Percentiles rank a stretch among this genome's conserved stretches.
These are phyloP conservation scores for Lutjanus argentimaculatus DNA, from an alignment of 2,797 vertebrate genomes.

Conservation along the genomic window DNA sequence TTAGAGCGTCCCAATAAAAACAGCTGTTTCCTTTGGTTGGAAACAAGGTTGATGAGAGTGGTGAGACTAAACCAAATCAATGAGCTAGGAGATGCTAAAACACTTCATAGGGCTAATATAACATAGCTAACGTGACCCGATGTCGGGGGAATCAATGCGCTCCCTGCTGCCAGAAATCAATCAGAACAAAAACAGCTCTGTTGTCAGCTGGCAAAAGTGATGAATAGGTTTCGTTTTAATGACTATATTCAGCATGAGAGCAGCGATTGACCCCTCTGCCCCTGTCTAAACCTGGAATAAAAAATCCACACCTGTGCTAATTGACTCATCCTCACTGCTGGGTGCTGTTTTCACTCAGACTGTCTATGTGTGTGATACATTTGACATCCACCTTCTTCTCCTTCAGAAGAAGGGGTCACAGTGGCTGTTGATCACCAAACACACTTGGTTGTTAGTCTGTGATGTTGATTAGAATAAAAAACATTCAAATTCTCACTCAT, in stretches of 20 bases:
- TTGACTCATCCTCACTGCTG: not conserved
- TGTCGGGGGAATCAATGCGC: not conserved
- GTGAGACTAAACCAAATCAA: too few species aligned
- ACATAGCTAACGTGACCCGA: not conserved
- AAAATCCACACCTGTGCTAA: constrained; percentile 5
- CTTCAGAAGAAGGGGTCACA: not conserved
- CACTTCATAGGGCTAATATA: too few species aligned
- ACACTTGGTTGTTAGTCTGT: not conserved
- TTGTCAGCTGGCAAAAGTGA: constrained; percentile 8
- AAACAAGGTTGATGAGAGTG: too few species aligned
- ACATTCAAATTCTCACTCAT: constrained; percentile 31
- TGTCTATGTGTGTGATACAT: not conserved
- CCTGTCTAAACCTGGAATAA: not conserved
- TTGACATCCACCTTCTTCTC: not conserved
- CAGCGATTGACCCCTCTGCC: not conserved
- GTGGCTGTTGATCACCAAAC: constrained; percentile 1
- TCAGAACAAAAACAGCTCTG: not conserved
- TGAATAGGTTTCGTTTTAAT: constrained; percentile 14
- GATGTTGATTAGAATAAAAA: constrained; percentile 42
- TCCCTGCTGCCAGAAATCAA: not conserved
- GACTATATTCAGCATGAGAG: not conserved
- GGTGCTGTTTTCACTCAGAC: not conserved
- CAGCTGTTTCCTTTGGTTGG: too few species aligned
- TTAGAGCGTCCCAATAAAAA: too few species aligned
- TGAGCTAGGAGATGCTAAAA: too few species aligned